Base-by-base conservation (phyloP, 2,888 invertebrate species). In the Athetis lepigone region DNA sequence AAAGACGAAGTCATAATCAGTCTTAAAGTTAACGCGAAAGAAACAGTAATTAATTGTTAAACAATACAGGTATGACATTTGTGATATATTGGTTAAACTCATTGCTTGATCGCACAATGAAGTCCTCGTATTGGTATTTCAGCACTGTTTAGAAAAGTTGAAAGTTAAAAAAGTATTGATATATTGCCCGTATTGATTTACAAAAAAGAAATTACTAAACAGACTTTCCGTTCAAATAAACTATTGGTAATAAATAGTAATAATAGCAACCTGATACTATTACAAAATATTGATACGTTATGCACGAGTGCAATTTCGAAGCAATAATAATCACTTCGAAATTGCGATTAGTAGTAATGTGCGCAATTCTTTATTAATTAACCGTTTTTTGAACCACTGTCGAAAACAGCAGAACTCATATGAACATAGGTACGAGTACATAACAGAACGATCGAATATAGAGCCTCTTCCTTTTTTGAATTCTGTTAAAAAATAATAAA, bases 1-100 rank as follows among this genome's bases (percentile, higher is more conserved):
- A 23, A 54, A 45, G 29, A 71, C 45, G 2, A 46, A 47, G 13
- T 39, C 29, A 68, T 43, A 54, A 43, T 39, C 33, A 55, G 27
- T 46, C 13, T 36, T 49, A 36, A 50, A 45, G 33, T 55, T 13
- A 56, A 52, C 8, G 45, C 43, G 49, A 67, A 51, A 51, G 51
- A 70, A 72, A 66, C 36, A 16, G 49, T 72, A 50, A 67, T 68
- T 43, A 54, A 40, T 40, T 19, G 56, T 66, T 68, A 45, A 55
- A 1, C 6, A 47, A 71, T 60, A 23, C 39, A 49, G 43, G 39
- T 46, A 39, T 25, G 39, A n/a, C n/a, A n/a, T 64, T 43, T 50
- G n/a, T n/a, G n/a, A n/a, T 36, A 36, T 36, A 40, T 67, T 51
- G 36, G 39, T 71, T 46, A 19, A 23, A n/a, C n/a, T n/a, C 40